Evolutionary conservation across 1,140 invertebrate genomes (phyloP).

Genomic region (Cheumatopsyche charites): DNA sequence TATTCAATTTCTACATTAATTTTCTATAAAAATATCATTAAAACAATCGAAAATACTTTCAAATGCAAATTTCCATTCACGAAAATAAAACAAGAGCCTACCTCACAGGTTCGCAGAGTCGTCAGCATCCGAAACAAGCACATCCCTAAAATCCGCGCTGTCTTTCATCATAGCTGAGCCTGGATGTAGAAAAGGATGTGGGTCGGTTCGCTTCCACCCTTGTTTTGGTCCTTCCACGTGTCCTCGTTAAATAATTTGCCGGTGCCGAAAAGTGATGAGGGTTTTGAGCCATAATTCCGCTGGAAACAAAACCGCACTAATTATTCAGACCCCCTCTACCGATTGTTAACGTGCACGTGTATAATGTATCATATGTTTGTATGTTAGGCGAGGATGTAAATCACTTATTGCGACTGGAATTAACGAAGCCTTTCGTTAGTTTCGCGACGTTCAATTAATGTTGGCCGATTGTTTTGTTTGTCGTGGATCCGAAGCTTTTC

Average conservation of each 20-base stretch:
- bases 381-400: constrained; percentile 23
- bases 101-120: no score
- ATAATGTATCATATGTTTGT: no score
- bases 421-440: constrained; percentile 22
- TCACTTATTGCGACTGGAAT: constrained; percentile 20
- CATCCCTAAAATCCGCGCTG: no score
- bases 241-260: constrained; percentile 31
- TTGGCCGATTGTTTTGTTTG: no score
- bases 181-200: neutral
- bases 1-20: no score
- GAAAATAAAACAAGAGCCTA: no score
- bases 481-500: no score
- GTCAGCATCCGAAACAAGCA: neutral
- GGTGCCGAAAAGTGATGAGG: constrained; percentile 31
- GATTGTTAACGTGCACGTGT: no score
- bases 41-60: no score
- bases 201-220: neutral
- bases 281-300: constrained; percentile 29
- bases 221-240: constrained; percentile 5
- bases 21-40: no score
- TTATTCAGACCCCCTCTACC: constrained; percentile 6
- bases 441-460: constrained; percentile 28
- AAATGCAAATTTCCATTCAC: no score
- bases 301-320: constrained; percentile 30
- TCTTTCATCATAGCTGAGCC: neutral